phyloP scores from a whole-genome alignment of 2,113 vertebrate species.

The Salvator merianae region DNA sequence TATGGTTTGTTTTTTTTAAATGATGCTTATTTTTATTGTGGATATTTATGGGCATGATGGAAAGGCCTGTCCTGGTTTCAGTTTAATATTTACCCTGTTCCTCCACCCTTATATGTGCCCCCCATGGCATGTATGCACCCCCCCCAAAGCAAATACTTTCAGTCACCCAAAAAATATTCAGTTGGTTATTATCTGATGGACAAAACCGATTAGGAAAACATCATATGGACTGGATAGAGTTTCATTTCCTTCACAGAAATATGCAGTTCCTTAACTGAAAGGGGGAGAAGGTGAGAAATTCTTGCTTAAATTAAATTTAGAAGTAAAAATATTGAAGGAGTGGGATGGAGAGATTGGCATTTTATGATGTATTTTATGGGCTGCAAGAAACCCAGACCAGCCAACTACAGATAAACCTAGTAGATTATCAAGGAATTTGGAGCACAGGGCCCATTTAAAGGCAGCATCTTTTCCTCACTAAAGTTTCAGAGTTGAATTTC shows the following conservation, averaged over 20 bases:
- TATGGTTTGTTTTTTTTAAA: constrained; percentile 41
- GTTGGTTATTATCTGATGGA: constrained; percentile 1
- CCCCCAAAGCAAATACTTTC: constrained; percentile 49
- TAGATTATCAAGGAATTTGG: not conserved
- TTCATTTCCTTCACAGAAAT: constrained; percentile 51
- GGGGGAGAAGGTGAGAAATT: constrained; percentile 1
- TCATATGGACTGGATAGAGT: constrained; percentile 39
- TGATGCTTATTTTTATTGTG: constrained; percentile 22
- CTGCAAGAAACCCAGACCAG: not conserved
- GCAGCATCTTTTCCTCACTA: not conserved
- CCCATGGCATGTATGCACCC: not conserved
- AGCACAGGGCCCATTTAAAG: not conserved
- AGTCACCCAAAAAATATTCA: constrained; percentile 47
- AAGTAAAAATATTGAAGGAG: not conserved
- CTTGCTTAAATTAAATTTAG: constrained; percentile 36
- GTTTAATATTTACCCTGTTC: constrained; percentile 45
- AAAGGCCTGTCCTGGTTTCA: constrained; percentile 26
- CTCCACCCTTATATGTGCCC: constrained; percentile 23
- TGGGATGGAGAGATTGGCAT: not conserved
- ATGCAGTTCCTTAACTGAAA: not conserved
- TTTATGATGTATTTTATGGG: not conserved
- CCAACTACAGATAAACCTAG: not conserved
- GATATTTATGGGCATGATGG: not conserved
- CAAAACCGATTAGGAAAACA: constrained; percentile 24
- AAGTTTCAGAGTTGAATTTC: not conserved